These are phyloP conservation scores for Enteromius viviparus DNA, from an alignment of 2,797 vertebrate species.

Conservation along the genomic window DNA sequence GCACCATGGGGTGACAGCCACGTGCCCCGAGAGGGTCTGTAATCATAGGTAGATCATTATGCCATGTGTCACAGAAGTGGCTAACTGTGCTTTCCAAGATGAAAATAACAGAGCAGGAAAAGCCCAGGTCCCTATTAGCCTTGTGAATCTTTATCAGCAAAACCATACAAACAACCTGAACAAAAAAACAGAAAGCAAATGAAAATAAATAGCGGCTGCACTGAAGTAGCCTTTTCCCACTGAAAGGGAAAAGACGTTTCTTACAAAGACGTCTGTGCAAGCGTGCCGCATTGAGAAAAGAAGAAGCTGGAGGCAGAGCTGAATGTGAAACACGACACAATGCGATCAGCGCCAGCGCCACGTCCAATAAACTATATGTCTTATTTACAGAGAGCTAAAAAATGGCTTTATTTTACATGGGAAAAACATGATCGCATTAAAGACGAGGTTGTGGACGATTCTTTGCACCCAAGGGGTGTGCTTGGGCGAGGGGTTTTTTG, in stretches of 20 bases:
- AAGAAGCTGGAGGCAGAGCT: slow-evolving; percentile 15
- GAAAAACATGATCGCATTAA: slow-evolving; percentile 45
- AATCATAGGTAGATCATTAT: slow-evolving; percentile 48
- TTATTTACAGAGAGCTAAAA: slow-evolving; percentile 38
- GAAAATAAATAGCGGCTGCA: slow-evolving; percentile 36
- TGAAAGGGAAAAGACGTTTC: slow-evolving; percentile 19
- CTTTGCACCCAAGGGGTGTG: slow-evolving; percentile 34
- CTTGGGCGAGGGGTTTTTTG: slow-evolving; percentile 28
- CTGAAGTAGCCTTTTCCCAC: slow-evolving; percentile 44
- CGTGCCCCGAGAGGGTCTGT: neutral
- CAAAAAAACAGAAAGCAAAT: no score
- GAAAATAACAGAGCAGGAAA: slow-evolving; percentile 53
- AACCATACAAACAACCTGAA: slow-evolving; percentile 54
- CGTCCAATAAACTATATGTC: slow-evolving; percentile 45
- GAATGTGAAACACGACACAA: slow-evolving; percentile 32
- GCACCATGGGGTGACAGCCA: slow-evolving; percentile 38
- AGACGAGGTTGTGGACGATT: slow-evolving; percentile 30
- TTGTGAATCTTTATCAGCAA: slow-evolving; percentile 57
- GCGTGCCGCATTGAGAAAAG: slow-evolving; percentile 12
- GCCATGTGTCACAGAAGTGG: slow-evolving; percentile 31
- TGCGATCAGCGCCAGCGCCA: slow-evolving; percentile 25
- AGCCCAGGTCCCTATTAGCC: slow-evolving; percentile 45
- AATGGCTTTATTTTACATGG: slow-evolving; percentile 36
- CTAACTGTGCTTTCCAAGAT: slow-evolving; percentile 29
- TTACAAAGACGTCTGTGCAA: slow-evolving; percentile 15